Base-by-base conservation (phyloP, 2,113 vertebrate species). In the Donacobius atricapilla region DNA sequence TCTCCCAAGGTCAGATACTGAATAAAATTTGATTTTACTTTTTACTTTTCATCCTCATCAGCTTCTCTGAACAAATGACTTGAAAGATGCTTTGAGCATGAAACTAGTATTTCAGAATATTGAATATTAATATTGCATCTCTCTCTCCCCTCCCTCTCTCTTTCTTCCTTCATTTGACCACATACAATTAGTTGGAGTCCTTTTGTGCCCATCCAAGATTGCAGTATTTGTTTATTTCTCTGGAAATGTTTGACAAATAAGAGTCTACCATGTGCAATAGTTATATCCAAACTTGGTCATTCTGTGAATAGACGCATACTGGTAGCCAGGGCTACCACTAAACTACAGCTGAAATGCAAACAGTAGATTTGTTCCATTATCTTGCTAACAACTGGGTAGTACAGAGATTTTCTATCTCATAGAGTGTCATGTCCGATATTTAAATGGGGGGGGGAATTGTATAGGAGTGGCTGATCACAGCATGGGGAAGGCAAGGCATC, bases 361-460 rank as follows among this genome's bases (percentile, higher is more conserved):
- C 15, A n/a, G 22, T n/a, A 23, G 53, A 28, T 61, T 69, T 78
- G 4, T 53, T 53, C 45, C 6, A 24, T 78, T 24, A 23, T 60
- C 33, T 51, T 60, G 7, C 10, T 45, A 39, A 28, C 8, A 39
- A 11, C 33, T 28, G 12, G 33, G 17, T 6, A 60, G 56, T 27
- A 51, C 33, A 60, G 54, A 87, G 20, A 63, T 48, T 56, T 48
- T 48, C 48, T 42, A 4, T 56, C 15, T 25, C 25, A 31, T 0
- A 35, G 7, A 56, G 30, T 35, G 9, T 18, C 9, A 35, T 35
- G 16, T 21, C 31, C 25, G 45, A 4, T 53, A n/a, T 39, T 53
- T 28, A n/a, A 33, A 45, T 19, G 6, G 33, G 1, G 7, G 1
- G 21, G 10, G 4, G 7, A 35, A 4, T 19, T 48, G 35, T 35